Base-by-base conservation (phyloP, 2,888 invertebrate genomes). In the Diloba caeruleocephala region DNA sequence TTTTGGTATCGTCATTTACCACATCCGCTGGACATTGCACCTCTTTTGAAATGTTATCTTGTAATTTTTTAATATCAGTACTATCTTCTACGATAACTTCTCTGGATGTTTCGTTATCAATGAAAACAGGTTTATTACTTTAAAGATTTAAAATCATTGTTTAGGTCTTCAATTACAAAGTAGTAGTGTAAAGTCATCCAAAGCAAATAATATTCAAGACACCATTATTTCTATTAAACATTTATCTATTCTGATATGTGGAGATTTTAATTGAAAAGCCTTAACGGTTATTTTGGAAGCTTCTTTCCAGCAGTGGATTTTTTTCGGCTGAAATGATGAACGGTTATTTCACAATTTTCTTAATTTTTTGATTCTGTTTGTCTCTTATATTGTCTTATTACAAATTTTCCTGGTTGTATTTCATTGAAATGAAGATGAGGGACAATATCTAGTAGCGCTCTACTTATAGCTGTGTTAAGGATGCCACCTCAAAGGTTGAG, bases 1-100 rank as follows among this genome's bases (percentile, higher is more conserved):
- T 31, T 13, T 29, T 17, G 10, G 13, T 21, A 21, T 38, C 37
- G 33, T 17, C 10, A 17, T 41, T 44, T 52, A n/a, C 28, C 34
- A 23, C 3, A 25, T 25, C 39, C 14, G 14, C 1, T 23, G 8
- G 17, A 10, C 15, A 13, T 38, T 33, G 14, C 5, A 19, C 5
- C 5, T 31, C 25, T 5, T 21, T 25, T 9, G 4, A 5, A 4
- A 17, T 28, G 21, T 5, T 5, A 17, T 23, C 13, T 8, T 8
- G 34, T n/a, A 19, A 10, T 15, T 26, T 25, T 12, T 12, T 4
- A 6, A 9, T 9, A 14, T 28, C 13, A 26, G 10, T 21, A 19
- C 13, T 14, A 28, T 2, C 1, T 17, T 13, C 13, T 15, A 31
- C 5, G 32, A 12, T 17, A 0, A 38, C 8, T 7, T 38, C 33